Evolutionary conservation across 2,113 vertebrate genomes (phyloP).

Genomic region (Ramphastos sulfuratus): DNA sequence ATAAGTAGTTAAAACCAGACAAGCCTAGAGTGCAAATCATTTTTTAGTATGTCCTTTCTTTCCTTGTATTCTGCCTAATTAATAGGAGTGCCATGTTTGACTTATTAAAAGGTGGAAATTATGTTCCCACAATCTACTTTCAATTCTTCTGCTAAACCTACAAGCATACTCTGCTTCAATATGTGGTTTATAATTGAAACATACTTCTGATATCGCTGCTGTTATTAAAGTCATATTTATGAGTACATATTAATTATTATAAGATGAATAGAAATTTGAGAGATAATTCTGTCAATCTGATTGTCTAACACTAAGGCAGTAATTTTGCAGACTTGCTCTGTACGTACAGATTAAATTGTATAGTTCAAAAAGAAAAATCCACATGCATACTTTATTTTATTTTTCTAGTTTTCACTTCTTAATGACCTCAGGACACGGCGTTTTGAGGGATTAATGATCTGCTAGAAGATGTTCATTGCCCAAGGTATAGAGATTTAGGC

Average conservation of each 20-base stretch:
- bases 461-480: slow-evolving; percentile 21
- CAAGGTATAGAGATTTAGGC: slow-evolving; percentile 7
- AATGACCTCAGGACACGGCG: slow-evolving; percentile 2
- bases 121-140: slow-evolving; percentile 26
- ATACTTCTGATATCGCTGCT: not conserved
- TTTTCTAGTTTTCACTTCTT: slow-evolving; percentile 39
- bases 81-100: not conserved
- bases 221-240: slow-evolving; percentile 15
- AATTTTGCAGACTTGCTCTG: not conserved
- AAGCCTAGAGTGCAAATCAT: not conserved
- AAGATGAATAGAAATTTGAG: slow-evolving; percentile 4
- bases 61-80: slow-evolving; percentile 1
- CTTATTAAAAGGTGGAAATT: slow-evolving; percentile 38
- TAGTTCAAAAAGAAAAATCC: not conserved
- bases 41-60: not conserved
- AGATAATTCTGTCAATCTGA: slow-evolving; percentile 22
- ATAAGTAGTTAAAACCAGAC: not conserved
- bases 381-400: slow-evolving; percentile 26
- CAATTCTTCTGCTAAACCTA: slow-evolving; percentile 29
- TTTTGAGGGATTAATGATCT: slow-evolving; percentile 49
- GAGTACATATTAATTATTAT: slow-evolving; percentile 29
- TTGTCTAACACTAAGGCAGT: not conserved
- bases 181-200: slow-evolving; percentile 39
- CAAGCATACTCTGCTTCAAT: slow-evolving; percentile 3
- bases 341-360: not conserved